Evolutionary conservation across 1,140 invertebrate species (phyloP), one percentile per base, ranked within the genome.

Genomic region (Philopotamus ludificatus): DNA sequence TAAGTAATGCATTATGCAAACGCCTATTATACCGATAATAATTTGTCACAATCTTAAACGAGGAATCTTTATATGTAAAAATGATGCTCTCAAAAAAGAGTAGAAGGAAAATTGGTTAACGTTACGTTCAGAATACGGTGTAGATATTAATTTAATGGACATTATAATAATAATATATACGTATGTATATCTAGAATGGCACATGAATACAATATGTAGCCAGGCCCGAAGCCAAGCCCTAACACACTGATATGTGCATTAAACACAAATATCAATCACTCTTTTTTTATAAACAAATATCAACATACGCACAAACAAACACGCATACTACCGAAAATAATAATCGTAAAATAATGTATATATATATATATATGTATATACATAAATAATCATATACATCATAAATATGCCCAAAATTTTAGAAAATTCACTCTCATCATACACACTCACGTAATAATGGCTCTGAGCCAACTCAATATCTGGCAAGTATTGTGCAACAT

Each of bases 21-120:
- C 49, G 10, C 57, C 65, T 71, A n/a, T n/a, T n/a, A 71, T 59
- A 57, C 47, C 69, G 68, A 71, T 66, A 71, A 66, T 71, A 68
- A 71, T 68, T 65, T 66, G 69, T 71, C 69, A 71, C 68, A 66
- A 68, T 68, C 69, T 71, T 64, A 63, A 61, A 20, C 9, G 45
- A 61, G 50, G 76, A 76, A 80, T 74, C 74, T 76, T 53, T 22
- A 65, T 61, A 60, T 61, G 65, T 76, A 79, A 71, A 71, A 72
- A 74, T 71, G 76, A 79, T 77, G 79, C 78, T 81, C 79, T 80
- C 77, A 81, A 81, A 81, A 81, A 77, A 81, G 79, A 77, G 80
- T 79, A 80, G 76, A 76, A 75, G 78, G 76, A 79, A 66, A 80
- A 79, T 79, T 76, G 77, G 78, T 80, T 78, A 77, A 77, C 77